These are phyloP conservation scores for Erpobdella octoculata DNA, from an alignment of 2,888 invertebrate genomes.

Conservation along the genomic window DNA sequence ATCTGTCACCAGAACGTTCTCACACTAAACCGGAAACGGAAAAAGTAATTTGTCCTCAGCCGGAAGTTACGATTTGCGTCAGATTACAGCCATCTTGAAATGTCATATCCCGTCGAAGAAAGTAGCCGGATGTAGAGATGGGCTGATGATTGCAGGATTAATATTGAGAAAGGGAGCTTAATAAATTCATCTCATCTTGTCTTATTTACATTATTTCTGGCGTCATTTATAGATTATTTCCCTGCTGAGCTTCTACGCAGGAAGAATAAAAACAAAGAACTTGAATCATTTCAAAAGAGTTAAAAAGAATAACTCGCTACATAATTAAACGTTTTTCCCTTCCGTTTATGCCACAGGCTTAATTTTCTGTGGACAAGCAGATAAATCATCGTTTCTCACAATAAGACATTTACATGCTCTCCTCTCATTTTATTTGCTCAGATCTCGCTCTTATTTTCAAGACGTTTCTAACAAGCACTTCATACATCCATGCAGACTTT, in stretches of 20 bases:
- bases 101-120: slow-evolving; percentile 15
- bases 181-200: slow-evolving; percentile 13
- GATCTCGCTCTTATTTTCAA: slow-evolving; percentile 3
- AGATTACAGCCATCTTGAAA: slow-evolving; percentile 20
- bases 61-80: slow-evolving; percentile 18
- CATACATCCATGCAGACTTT: no score
- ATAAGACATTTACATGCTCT: neutral
- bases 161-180: slow-evolving; percentile 15
- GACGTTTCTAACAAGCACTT: neutral
- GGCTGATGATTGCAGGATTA: slow-evolving; percentile 11
- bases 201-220: neutral
- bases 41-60: slow-evolving; percentile 18
- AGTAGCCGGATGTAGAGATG: slow-evolving; percentile 13
- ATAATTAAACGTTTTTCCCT: no score
- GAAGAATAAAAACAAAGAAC: slow-evolving; percentile 6
- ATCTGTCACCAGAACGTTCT: slow-evolving; percentile 10
- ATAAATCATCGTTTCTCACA: no score
- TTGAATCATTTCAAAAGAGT: no score
- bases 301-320: no score
- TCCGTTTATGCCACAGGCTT: no score
- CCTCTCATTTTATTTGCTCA: neutral
- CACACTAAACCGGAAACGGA: slow-evolving; percentile 14
- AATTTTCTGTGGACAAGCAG: no score
- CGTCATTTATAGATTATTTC: slow-evolving; percentile 4
- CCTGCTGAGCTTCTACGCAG: neutral